Evolutionary conservation across 2,888 invertebrate species (phyloP).

Genomic region (Eueremaeus valkanovi): DNA sequence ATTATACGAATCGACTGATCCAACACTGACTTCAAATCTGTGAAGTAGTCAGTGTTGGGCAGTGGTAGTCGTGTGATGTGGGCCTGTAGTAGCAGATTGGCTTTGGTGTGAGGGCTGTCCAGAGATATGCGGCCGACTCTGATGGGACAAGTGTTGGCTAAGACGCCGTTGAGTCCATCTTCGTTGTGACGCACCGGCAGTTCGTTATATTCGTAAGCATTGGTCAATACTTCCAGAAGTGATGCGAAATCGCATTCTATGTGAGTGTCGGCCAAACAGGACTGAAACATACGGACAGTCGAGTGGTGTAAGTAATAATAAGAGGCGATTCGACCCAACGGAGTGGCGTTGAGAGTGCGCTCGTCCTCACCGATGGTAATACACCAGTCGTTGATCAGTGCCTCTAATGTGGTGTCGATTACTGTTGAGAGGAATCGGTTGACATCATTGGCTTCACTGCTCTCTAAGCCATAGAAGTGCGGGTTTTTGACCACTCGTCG

Average conservation of each 20-base stretch:
- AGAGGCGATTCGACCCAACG: constrained; percentile 88
- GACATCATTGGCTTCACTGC: constrained; percentile 60
- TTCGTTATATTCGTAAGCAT: constrained; percentile 81
- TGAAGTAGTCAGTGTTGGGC: constrained; percentile 88
- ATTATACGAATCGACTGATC: constrained; percentile 93
- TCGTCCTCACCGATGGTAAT: constrained; percentile 68
- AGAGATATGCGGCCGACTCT: constrained; percentile 67
- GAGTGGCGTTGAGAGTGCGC: constrained; percentile 62
- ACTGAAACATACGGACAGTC: constrained; percentile 78
- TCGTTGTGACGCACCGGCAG: constrained; percentile 98
- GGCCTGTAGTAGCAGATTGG: constrained; percentile 86
- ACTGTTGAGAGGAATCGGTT: constrained; percentile 70
- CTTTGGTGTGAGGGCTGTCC: constrained; percentile 91
- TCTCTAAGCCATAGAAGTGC: constrained; percentile 76
- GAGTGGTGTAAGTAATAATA: constrained; percentile 93
- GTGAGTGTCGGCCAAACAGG: constrained; percentile 62
- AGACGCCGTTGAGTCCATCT: constrained; percentile 82
- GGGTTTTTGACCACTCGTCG: constrained; percentile 87
- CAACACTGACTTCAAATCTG: constrained; percentile 92
- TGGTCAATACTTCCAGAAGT: constrained; percentile 71
- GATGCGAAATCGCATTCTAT: constrained; percentile 58
- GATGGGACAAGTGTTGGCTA: constrained; percentile 70
- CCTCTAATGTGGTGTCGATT: constrained; percentile 71
- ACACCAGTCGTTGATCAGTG: constrained; percentile 72
- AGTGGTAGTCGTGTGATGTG: constrained; percentile 78